Base-by-base conservation (phyloP, 2,888 invertebrate species). In the Apamea anceps region DNA sequence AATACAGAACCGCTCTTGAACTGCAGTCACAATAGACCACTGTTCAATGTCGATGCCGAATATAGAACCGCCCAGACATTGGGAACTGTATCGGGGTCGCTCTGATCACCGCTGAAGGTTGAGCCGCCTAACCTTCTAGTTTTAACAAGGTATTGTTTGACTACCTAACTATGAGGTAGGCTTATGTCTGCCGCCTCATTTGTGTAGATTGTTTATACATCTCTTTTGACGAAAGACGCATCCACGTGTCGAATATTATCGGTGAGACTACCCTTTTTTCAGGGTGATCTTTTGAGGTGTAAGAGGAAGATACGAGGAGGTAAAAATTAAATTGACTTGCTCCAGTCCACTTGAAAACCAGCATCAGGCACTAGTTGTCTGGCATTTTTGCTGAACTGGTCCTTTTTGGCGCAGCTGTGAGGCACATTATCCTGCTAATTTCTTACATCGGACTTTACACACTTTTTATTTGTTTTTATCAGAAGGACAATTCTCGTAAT, bases 1-100 rank as follows among this genome's bases (percentile, higher is more conserved):
- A 21, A 75, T 25, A 28, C 21, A 21, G 7, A 25, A 5, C 18
- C 15, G 68, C 15, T 62, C 51, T 28, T 60, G 25, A 70, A 79
- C 63, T 51, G 84, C 68, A 79, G 42, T 7, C 71, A 67, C 4
- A 77, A 77, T 72, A 67, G 45, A 54, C 68, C 51, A 57, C 25
- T 37, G 32, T 65, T 86, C 74, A 86, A 85, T 65, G 86, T 67
- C 51, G 13, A 12, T 6, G 60, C 74, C 54, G 12, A 72, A 84
- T 85, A 66, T 83, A 85, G 85, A 72, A 72, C 54, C n/a, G 71
- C 63, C 54, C 54, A 84, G 73, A 74, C 83, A 72, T 79, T 75
- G 67, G 57, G 45, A 71, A 25, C 66, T 57, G 74, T 62, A 85
- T 72, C 67, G 62, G 18, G 85, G 80, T 72, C 76, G 68, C 76